phyloP scores from a whole-genome alignment of 2,113 vertebrate genomes.

The human (Homo sapiens) region GRCh38 chr22:49676501-49677000 shows the following conservation, averaged over 20 bases:
- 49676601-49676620: background rate
- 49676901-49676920: background rate
- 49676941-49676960: background rate
- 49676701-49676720: background rate
- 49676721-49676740: background rate
- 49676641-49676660: background rate
- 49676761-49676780: background rate
- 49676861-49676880: background rate
- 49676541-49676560: background rate
- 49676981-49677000: background rate
- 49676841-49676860: background rate
- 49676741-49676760: background rate
- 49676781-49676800: background rate
- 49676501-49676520: background rate
- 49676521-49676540: background rate
- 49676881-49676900: rapidly evolving
- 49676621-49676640: background rate
- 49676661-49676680: background rate
- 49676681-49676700: background rate
- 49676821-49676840: background rate
- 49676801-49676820: background rate
- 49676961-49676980: background rate
- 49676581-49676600: background rate
- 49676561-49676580: background rate
- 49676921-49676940: background rate